Conservation (phyloP, 1,140 invertebrate genomes). For the Cryptotermes secundus region DNA sequence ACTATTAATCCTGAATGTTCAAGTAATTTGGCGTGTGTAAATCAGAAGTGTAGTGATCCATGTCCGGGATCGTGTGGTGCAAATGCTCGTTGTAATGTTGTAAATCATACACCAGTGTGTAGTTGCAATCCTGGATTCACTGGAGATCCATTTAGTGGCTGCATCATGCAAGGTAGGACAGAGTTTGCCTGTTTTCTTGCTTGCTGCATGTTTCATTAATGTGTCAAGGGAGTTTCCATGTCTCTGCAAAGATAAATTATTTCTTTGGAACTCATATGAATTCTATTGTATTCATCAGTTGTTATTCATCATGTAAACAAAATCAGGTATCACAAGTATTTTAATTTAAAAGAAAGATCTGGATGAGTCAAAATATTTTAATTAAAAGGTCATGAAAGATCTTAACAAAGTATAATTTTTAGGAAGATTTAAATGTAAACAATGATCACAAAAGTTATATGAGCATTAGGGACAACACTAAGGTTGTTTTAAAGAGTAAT, state of each 20-base stretch:
- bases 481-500: too few relatives aligned
- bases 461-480: too few relatives aligned
- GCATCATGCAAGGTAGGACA: slow-evolving; percentile 43
- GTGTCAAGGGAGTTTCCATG: slow-evolving; percentile 12
- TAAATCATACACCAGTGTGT: slow-evolving; percentile 58
- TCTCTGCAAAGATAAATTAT: not conserved
- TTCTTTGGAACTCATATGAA: not conserved
- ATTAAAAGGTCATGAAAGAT: too few relatives aligned
- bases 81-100: slow-evolving; percentile 53
- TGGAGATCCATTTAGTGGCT: slow-evolving; percentile 60
- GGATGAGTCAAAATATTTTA: too few relatives aligned
- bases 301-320: not conserved
- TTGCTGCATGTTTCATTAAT: slow-evolving; percentile 31
- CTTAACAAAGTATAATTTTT: too few relatives aligned
- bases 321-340: not conserved
- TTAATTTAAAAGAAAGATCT: too few relatives aligned
- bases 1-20: slow-evolving; percentile 59
- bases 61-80: slow-evolving; percentile 56
- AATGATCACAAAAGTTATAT: too few relatives aligned
- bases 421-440: too few relatives aligned
- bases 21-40: slow-evolving; percentile 53
- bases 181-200: slow-evolving; percentile 24
- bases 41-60: slow-evolving; percentile 53
- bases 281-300: not conserved
- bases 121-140: slow-evolving; percentile 53